Base-by-base conservation (phyloP, 2,888 invertebrate genomes). In the Drosophila paramelanica region DNA sequence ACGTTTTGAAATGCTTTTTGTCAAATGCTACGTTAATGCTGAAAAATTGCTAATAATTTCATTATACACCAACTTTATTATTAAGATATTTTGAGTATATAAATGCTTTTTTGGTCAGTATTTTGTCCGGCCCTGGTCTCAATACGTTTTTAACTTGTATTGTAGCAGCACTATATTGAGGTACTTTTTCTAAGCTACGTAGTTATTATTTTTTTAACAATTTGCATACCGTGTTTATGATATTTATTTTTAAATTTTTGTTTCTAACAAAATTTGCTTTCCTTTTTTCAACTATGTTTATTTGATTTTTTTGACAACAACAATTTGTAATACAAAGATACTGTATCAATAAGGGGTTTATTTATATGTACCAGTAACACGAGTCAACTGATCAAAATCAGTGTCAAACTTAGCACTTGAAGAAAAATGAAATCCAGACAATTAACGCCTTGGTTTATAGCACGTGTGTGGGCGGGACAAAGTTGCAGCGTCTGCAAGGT, bases 191-290 rank as follows among this genome's bases (percentile, higher is more conserved):
- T 55, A 62, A 52, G 38, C 38, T 42, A 39, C 58, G 53, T 50
- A 64, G 60, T 55, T 72, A 65, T 67, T 72, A 68, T 73, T 88
- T 72, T 77, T 62, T 79, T 77, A 88, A 56, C 73, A 87, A 85
- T 89, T 89, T 79, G 79, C 84, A 87, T 64, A 36, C 50, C 61
- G 45, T 49, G 51, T 67, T 55, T 55, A 27, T 43, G 25, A 49
- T 41, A 57, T 67, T 60, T 87, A 81, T 83, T 79, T 84, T 59
- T 77, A 76, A 79, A 76, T 52, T 70, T 53, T 72, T 47, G 68
- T 65, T 70, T 75, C 67, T 67, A 57, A 47, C 47, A 45, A 45
- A 64, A 17, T 7, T 31, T 36, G 69, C 67, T 73, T 56, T 73
- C 53, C 43, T 59, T 25, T 53, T 20, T 6, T n/a, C 67, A 68